Percentiles rank a stretch among this genome's conserved stretches.
These are phyloP conservation scores for Operophtera brumata DNA, from an alignment of 2,888 invertebrate genomes.

Conservation along the genomic window DNA sequence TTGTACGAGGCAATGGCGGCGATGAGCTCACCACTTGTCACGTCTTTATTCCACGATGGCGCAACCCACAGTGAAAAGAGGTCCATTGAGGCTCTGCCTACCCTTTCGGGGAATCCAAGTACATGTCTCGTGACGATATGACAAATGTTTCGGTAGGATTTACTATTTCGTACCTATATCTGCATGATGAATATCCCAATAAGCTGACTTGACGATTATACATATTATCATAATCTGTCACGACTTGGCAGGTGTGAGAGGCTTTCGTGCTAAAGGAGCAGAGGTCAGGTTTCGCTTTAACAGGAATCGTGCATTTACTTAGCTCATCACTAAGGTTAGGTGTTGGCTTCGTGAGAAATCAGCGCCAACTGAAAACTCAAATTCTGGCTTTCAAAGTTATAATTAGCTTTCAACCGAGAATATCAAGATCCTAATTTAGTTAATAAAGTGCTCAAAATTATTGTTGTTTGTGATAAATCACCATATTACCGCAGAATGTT, in stretches of 20 bases:
- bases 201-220: not conserved
- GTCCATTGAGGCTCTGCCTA: too few relatives aligned
- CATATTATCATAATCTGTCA: not conserved
- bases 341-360: slow-evolving; percentile 6
- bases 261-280: not conserved
- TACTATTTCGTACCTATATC: not conserved
- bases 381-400: slow-evolving; percentile 16
- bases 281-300: slow-evolving; percentile 5
- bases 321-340: slow-evolving; percentile 4
- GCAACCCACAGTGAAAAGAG: too few relatives aligned
- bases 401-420: slow-evolving; percentile 26
- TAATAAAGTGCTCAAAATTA: slow-evolving; percentile 23
- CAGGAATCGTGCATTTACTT: slow-evolving; percentile 2
- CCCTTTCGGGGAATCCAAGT: too few relatives aligned
- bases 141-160: not conserved
- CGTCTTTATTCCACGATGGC: too few relatives aligned
- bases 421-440: slow-evolving; percentile 28
- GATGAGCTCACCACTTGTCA: too few relatives aligned
- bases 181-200: not conserved
- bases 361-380: not conserved
- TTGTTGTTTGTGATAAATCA: slow-evolving; percentile 31
- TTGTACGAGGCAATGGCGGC: too few relatives aligned
- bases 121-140: not conserved
- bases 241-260: not conserved
- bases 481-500: slow-evolving; percentile 27